Evolutionary conservation across 2,113 vertebrate genomes (phyloP), one percentile per base, ranked within the genome.

Genomic region (Channa argus): DNA sequence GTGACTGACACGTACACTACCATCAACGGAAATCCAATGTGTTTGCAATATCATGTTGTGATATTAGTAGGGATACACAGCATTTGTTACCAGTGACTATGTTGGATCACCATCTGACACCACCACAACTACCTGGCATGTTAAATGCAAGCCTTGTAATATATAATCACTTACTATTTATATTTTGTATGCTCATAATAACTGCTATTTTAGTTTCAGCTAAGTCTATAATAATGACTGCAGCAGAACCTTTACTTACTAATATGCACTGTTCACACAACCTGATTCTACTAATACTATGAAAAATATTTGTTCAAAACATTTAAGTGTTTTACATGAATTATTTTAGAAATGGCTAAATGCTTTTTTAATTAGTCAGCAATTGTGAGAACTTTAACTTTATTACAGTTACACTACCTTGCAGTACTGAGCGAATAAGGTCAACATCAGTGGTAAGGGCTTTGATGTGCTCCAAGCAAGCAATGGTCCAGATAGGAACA

Each of bases 381-480:
- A 24, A 24, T 24, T 24, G 24, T 24, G 24, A 24, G 24, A 24
- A 24, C 24, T 24, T 24, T 24, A 24, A 24, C 24, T 24, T 24
- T 24, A 24, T 24, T 46, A 39, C 5, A 63, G 44, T 3, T 39
- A 3, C 8, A 9, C 9, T 83, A 91, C 92, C 90, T 96, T 94
- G 93, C 56, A 99, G 86, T 5, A 99, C 95, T 81, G 99, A 97
- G 74, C 98, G 92, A 91, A 99, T 98, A 62, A 99, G 95, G 70
- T 97, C 95, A 89, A 94, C 92, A 71, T 99, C 96, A 0, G 96
- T 96, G 8, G 98, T 99, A 64, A 99, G 94, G 59, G 96, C 95
- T 93, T 99, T 99, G 77, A 99, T 96, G 80, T 95, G 96, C 91
- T 99, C 97, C 95, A 99, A 98, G 84, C 96, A 98, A 86, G 98